These are phyloP conservation scores for Bombyx huttoni DNA, from an alignment of 2,888 invertebrate species.

Conservation along the genomic window DNA sequence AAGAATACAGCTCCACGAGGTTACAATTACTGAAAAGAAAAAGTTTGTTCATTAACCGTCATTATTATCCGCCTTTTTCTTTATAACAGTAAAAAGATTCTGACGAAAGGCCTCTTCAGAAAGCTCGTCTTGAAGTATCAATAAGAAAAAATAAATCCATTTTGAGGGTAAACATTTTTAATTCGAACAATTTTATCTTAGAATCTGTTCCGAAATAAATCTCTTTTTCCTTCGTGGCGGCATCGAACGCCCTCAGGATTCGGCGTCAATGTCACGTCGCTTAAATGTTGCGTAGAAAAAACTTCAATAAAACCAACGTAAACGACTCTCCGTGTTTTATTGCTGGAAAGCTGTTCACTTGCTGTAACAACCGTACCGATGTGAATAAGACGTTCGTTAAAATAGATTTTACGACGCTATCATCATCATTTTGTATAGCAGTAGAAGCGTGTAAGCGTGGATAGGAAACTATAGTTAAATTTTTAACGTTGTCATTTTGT, in stretches of 20 bases:
- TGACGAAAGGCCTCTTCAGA: neutral
- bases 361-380: constrained; percentile 29
- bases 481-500: neutral
- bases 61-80: neutral
- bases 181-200: neutral
- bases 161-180: neutral
- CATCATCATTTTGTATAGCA: constrained; percentile 21
- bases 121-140: neutral
- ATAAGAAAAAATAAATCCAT: neutral
- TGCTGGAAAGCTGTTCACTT: constrained; percentile 46
- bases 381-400: constrained; percentile 31
- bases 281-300: constrained; percentile 47
- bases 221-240: neutral
- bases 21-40: constrained; percentile 1
- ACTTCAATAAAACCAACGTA: constrained; percentile 46
- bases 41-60: neutral
- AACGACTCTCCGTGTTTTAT: constrained; percentile 49
- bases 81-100: neutral
- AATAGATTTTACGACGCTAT: constrained; percentile 32
- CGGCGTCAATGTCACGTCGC: constrained; percentile 26
- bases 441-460: neutral
- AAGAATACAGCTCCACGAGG: constrained; percentile 10
- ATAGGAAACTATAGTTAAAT: neutral
- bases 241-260: constrained; percentile 8
- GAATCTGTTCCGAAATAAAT: neutral